These are phyloP conservation scores for Labroides dimidiatus DNA, from an alignment of 2,797 vertebrate genomes.

Conservation along the genomic window DNA sequence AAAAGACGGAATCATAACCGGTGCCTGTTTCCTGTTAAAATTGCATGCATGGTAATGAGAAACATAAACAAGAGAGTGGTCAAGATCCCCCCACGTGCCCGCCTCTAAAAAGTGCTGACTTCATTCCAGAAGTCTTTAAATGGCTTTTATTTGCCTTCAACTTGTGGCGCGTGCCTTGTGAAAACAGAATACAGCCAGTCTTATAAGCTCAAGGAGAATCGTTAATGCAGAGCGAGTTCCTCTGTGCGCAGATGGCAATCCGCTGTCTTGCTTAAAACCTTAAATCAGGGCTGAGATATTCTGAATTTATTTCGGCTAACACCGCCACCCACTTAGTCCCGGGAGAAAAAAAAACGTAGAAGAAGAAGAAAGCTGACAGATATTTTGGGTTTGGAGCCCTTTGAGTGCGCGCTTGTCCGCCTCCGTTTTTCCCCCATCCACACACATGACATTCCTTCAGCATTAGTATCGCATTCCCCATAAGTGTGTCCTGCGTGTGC, in stretches of 20 bases:
- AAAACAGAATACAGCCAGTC: not conserved
- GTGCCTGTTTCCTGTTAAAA: not conserved
- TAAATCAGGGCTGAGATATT: conserved; percentile 13
- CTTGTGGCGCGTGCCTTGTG: not conserved
- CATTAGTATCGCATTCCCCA: conserved; percentile 46
- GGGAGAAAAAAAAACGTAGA: not conserved
- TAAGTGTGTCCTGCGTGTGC: conserved; percentile 19
- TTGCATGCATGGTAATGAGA: not conserved
- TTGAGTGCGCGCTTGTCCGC: conserved; percentile 34
- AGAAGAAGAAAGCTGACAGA: conserved; percentile 28
- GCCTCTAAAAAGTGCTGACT: not conserved
- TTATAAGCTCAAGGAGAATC: not conserved
- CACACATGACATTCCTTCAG: conserved; percentile 45
- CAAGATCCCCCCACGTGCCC: not conserved
- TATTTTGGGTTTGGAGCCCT: conserved; percentile 35
- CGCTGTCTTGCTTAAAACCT: conserved; percentile 14
- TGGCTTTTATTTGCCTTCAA: not conserved
- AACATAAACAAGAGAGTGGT: not conserved
- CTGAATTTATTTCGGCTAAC: conserved; percentile 41
- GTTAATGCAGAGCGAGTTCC: not conserved
- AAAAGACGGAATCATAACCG: not conserved
- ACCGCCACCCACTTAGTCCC: conserved; percentile 24
- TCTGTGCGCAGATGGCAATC: conserved; percentile 9
- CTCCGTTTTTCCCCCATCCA: conserved; percentile 18
- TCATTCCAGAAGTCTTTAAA: conserved; percentile 19